Percentiles rank a stretch among this genome's conserved stretches.
Conservation (phyloP, 2,888 invertebrate genomes). For the Andricus quercusramuli region DNA sequence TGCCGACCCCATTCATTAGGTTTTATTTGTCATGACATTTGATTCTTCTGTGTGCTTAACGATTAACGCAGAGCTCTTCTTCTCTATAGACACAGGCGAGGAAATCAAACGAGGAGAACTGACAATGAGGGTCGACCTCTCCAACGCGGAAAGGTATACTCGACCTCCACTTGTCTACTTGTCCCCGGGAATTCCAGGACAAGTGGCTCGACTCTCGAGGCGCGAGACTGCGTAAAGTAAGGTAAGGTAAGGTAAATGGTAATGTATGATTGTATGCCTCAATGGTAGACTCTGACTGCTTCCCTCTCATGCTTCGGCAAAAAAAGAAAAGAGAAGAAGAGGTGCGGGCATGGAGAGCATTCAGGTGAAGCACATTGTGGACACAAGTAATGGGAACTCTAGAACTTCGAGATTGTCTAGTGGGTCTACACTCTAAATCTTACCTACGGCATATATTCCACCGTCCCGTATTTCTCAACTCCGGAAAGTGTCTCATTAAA, state of each 20-base stretch:
- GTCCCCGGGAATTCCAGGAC: conserved; percentile 72
- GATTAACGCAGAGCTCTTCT: conserved; percentile 31
- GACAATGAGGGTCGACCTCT: conserved; percentile 39
- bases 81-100: conserved; percentile 29
- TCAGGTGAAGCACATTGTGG: conserved; percentile 74
- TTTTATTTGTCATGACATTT: conserved; percentile 37
- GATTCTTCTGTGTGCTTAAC: conserved; percentile 35
- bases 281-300: conserved; percentile 55
- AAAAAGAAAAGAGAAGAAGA: conserved; percentile 61
- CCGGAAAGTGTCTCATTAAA: conserved; percentile 28
- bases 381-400: conserved; percentile 72
- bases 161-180: conserved; percentile 52
- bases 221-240: conserved; percentile 58
- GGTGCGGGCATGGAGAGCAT: conserved; percentile 59
- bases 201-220: conserved; percentile 65
- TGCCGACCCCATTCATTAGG: conserved; percentile 36
- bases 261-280: conserved; percentile 54
- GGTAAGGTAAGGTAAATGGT: conserved; percentile 51
- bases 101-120: conserved; percentile 33
- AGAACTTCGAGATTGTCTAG: conserved; percentile 62
- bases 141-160: conserved; percentile 37
- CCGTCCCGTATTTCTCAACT: conserved; percentile 25
- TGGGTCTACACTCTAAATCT: conserved; percentile 58
- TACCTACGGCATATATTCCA: conserved; percentile 42
- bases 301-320: conserved; percentile 55